Evolutionary conservation across 2,888 invertebrate species (phyloP), one percentile per base, ranked within the genome.

Genomic region (Aporophyla lueneburgensis): DNA sequence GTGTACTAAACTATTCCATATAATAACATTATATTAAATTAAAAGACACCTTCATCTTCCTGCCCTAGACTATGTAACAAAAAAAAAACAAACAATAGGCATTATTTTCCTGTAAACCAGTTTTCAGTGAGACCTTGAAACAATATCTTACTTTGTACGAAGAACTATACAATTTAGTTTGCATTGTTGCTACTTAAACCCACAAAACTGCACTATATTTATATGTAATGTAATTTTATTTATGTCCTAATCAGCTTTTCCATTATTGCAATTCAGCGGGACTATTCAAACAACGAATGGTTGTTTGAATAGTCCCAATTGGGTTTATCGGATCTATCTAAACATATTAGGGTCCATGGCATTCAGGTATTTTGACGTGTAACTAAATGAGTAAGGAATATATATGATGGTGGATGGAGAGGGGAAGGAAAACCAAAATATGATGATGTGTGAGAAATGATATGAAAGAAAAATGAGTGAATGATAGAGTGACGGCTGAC

Each of bases 171-270:
- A 19, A 46, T 27, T 12, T 24, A 51, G 33, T 67, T 61, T 67
- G 9, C 40, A 51, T 56, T 21, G 12, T 6, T 59, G 16, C 46
- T 58, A 27, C 51, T 58, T 53, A 58, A 80, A 80, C 16, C 63
- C 63, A 63, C 75, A 79, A 19, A 63, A 79, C 53, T 79, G 62
- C 27, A 3, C 16, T 33, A 19, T 72, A 24, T n/a, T 21, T 51
- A 12, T 51, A 27, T 33, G 51, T 21, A 27, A 59, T 19, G 46
- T 53, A 21, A 27, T 74, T 51, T 67, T 40, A 56, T 24, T 24
- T 33, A 46, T 71, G 46, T 14, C 16, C 3, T 0, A 6, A 33
- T 5, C 14, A 33, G 19, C 33, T 62, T 49, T 49, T 63, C 5
- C 27, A 5, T 27, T 68, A 24, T 63, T 75, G n/a, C n/a, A n/a